A percentile compares a stretch with the other conserved stretches of the same genome.
These are phyloP conservation scores for Pseudococcus jackbeardsleyi DNA, from an alignment of 2,888 invertebrate species.

Conservation along the genomic window DNA sequence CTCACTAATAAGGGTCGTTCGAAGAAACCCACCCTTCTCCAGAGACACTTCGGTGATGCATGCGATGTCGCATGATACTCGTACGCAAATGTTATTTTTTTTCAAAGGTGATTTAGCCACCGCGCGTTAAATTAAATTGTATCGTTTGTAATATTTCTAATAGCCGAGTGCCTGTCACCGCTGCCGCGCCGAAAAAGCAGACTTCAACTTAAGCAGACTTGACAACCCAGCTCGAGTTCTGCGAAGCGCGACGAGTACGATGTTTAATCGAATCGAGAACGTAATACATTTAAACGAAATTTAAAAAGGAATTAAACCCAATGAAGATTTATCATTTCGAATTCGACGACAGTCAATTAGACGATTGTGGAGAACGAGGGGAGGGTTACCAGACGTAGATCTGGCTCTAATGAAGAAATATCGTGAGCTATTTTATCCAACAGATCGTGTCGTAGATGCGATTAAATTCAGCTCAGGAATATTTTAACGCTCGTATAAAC, in stretches of 20 bases:
- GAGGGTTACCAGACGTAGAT: not conserved
- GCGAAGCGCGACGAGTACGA: not conserved
- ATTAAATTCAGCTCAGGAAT: not conserved
- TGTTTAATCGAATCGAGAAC: not conserved
- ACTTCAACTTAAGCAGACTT: not conserved
- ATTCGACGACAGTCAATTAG: not conserved
- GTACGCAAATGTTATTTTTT: not conserved
- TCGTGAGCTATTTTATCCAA: not conserved
- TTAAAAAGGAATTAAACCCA: not conserved
- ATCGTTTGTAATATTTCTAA: slow-evolving; percentile 44
- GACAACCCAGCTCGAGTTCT: not conserved
- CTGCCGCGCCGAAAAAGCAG: not conserved
- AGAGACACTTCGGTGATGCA: not conserved
- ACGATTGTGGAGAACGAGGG: not conserved
- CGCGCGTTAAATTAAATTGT: slow-evolving; percentile 31
- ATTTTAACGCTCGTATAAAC: no score
- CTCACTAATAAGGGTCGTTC: slow-evolving; percentile 1
- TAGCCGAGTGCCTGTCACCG: not conserved
- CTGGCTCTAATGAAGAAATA: not conserved
- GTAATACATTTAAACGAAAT: slow-evolving; percentile 3
- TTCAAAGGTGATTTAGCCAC: not conserved
- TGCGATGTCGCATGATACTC: slow-evolving; percentile 32
- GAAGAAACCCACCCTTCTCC: not conserved
- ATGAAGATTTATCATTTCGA: slow-evolving; percentile 1
- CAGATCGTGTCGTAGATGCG: not conserved